Percentiles rank a stretch among this genome's conserved stretches.
Evolutionary conservation across 2,113 vertebrate genomes (phyloP).

Genomic region (Prunella himalayana): DNA sequence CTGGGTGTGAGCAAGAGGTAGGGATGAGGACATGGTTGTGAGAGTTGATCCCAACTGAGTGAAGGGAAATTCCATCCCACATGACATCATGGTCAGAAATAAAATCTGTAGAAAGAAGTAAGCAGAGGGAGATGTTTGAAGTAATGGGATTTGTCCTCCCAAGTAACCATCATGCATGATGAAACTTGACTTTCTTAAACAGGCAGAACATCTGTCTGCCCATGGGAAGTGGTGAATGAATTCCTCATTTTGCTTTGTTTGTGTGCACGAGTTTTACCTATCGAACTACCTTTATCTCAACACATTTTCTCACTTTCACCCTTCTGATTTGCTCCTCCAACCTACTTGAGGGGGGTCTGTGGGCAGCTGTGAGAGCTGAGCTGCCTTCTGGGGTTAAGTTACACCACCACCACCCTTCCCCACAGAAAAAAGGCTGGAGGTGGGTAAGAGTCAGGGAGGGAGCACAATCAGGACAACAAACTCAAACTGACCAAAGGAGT

Average conservation of each 20-base stretch:
- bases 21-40: neutral
- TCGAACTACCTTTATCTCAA: neutral
- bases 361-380: neutral
- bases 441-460: neutral
- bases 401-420: neutral
- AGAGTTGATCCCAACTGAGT: neutral
- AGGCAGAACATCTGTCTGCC: neutral
- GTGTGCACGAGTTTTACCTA: neutral
- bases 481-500: neutral
- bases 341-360: too few species aligned
- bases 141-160: neutral
- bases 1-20: neutral
- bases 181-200: neutral
- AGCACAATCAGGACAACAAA: neutral
- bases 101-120: neutral
- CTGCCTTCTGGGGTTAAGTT: neutral
- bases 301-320: neutral
- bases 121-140: fast-evolving
- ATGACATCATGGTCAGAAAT: neutral
- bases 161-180: neutral
- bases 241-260: neutral
- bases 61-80: fast-evolving
- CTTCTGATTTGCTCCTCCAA: neutral
- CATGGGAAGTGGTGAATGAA: fast-evolving
- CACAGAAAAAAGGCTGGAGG: neutral